A percentile compares a stretch with the other conserved stretches of the same genome.
phyloP scores from a whole-genome alignment of 2,888 invertebrate species.

The Bruchidius siliquastri region DNA sequence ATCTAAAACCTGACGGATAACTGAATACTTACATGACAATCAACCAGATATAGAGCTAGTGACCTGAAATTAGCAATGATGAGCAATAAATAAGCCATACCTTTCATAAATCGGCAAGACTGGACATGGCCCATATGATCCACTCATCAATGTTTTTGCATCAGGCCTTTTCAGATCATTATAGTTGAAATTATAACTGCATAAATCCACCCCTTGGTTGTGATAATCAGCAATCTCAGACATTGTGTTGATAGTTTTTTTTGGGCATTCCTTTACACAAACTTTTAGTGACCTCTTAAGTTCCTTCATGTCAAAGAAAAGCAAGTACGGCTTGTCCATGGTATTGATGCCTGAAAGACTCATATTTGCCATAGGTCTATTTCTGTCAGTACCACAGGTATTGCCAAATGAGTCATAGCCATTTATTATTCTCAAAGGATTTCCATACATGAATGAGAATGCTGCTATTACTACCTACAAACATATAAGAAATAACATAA shows the following conservation, averaged over 20 bases:
- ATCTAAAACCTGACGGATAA: no score
- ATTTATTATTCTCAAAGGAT: constrained; percentile 79
- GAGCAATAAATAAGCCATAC: constrained; percentile 44
- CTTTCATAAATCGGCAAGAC: constrained; percentile 71
- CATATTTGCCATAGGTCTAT: constrained; percentile 68
- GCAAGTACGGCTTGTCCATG: constrained; percentile 69
- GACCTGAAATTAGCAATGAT: no score
- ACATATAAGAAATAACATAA: neutral
- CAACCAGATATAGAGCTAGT: no score
- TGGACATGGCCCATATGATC: constrained; percentile 72
- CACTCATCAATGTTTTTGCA: constrained; percentile 34
- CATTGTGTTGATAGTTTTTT: constrained; percentile 56
- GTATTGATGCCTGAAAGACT: constrained; percentile 78
- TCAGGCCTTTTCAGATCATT: constrained; percentile 44
- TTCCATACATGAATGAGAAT: constrained; percentile 84
- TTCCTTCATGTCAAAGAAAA: constrained; percentile 78
- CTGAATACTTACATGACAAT: no score
- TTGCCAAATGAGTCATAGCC: constrained; percentile 94
- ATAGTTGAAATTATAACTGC: constrained; percentile 66
- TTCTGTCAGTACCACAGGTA: constrained; percentile 81
- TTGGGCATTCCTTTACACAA: constrained; percentile 86
- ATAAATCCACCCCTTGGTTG: constrained; percentile 70
- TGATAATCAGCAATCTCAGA: constrained; percentile 71
- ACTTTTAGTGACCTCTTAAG: constrained; percentile 75
- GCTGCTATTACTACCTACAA: constrained; percentile 73